phyloP scores from a whole-genome alignment of 2,113 vertebrate genomes.

The Hylia prasina region DNA sequence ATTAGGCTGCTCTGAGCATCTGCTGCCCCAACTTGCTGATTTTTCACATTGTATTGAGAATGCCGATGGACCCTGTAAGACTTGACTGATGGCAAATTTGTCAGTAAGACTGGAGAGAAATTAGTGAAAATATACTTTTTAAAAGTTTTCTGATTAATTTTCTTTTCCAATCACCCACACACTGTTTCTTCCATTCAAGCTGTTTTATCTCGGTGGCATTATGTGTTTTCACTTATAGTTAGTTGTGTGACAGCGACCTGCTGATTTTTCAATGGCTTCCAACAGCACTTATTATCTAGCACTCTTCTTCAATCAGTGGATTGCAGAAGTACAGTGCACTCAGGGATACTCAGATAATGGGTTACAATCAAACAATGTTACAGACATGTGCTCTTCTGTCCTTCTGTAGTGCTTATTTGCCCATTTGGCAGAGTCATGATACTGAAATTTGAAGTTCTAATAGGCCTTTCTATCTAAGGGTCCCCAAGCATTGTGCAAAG shows the following conservation, averaged over 20 bases:
- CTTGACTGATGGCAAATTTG: background rate
- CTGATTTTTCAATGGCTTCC: conserved; percentile 36
- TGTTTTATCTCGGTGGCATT: background rate
- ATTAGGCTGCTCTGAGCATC: background rate
- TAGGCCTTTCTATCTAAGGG: background rate
- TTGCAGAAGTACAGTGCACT: background rate
- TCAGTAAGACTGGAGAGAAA: background rate
- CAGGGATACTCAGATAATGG: background rate
- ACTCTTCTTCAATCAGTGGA: conserved; percentile 29
- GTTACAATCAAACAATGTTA: background rate
- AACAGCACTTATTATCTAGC: background rate
- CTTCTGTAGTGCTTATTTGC: background rate
- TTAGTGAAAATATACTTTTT: background rate
- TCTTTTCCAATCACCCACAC: background rate
- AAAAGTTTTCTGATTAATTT: background rate
- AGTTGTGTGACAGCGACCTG: background rate
- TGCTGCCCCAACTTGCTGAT: background rate
- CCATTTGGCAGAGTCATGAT: background rate
- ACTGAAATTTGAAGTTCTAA: background rate
- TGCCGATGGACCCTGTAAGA: background rate
- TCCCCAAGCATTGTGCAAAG: background rate
- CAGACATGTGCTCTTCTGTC: background rate
- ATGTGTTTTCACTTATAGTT: background rate
- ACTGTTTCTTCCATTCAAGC: background rate
- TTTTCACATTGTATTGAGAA: background rate